phyloP scores from a whole-genome alignment of 2,113 vertebrate species.

The Lota lota region DNA sequence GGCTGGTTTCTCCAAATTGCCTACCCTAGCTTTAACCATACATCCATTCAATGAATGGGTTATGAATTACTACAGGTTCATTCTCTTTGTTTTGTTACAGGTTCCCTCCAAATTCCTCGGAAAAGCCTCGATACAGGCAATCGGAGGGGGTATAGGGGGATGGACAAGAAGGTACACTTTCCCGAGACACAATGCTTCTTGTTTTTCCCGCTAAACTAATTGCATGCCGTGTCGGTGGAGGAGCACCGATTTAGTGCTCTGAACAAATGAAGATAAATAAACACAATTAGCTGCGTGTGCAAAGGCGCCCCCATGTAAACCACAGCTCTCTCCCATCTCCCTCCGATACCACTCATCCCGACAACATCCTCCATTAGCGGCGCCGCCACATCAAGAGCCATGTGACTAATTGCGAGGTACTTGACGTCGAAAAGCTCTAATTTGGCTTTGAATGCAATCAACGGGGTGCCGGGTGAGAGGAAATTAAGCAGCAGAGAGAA shows the following conservation, averaged over 20 bases:
- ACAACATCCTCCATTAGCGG: constrained; percentile 60
- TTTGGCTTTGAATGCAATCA: constrained; percentile 53
- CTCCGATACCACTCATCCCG: constrained; percentile 40
- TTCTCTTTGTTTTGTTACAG: neutral
- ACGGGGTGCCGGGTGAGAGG: constrained; percentile 22
- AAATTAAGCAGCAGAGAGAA: neutral
- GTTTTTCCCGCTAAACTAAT: constrained; percentile 66
- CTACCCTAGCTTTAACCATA: no score
- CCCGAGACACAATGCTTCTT: constrained; percentile 43
- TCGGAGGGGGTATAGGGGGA: constrained; percentile 20
- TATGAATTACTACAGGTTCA: no score
- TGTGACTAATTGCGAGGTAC: constrained; percentile 66
- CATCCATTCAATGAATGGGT: no score
- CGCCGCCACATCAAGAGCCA: constrained; percentile 54
- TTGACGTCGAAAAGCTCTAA: constrained; percentile 59
- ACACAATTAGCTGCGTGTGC: constrained; percentile 71
- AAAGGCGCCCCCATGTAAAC: constrained; percentile 47
- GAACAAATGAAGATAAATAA: constrained; percentile 78
- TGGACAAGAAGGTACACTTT: constrained; percentile 39
- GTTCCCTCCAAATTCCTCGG: neutral
- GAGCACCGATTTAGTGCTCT: constrained; percentile 73
- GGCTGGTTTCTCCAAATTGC: no score
- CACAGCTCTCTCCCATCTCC: constrained; percentile 42
- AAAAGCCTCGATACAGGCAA: neutral
- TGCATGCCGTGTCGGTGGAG: constrained; percentile 59